phyloP scores from a whole-genome alignment of 1,140 invertebrate genomes.

The Leptoteleia sp. region DNA sequence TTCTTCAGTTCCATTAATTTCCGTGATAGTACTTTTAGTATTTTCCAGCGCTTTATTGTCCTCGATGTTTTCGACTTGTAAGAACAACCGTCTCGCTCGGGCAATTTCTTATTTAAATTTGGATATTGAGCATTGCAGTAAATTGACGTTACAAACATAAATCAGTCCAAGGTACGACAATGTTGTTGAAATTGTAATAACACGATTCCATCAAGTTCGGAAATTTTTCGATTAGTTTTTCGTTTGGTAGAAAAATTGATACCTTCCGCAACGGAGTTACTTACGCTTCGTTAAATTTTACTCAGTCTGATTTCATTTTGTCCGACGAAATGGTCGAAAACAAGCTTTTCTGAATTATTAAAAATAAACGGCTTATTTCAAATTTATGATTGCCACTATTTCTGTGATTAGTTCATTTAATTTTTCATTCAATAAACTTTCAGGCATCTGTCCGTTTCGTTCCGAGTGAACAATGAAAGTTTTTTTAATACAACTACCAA shows the following conservation, averaged over 20 bases:
- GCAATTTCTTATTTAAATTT: no score
- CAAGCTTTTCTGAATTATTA: slow-evolving; percentile 8
- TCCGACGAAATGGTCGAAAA: slow-evolving; percentile 2
- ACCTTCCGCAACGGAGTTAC: slow-evolving; percentile 3
- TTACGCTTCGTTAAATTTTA: slow-evolving; percentile 42
- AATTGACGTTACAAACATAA: no score
- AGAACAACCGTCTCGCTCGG: no score
- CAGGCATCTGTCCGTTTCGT: not conserved
- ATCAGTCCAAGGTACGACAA: not conserved
- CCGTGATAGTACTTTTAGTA: no score
- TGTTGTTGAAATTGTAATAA: not conserved
- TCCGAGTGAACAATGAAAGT: no score
- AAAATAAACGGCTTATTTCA: slow-evolving; percentile 12
- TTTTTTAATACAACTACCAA: no score
- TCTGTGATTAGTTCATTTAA: slow-evolving; percentile 19
- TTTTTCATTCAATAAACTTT: slow-evolving; percentile 17
- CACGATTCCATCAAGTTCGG: not conserved
- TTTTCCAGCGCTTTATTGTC: no score
- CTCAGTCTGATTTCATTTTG: slow-evolving; percentile 28
- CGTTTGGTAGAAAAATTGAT: slow-evolving; percentile 14
- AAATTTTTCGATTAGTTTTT: slow-evolving; percentile 17
- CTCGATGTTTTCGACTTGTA: no score
- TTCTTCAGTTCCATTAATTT: no score
- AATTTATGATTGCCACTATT: slow-evolving; percentile 14
- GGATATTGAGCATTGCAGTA: no score